Evolutionary conservation across 2,797 vertebrate genomes (phyloP).

Genomic region (Gephyroberyx darwinii): DNA sequence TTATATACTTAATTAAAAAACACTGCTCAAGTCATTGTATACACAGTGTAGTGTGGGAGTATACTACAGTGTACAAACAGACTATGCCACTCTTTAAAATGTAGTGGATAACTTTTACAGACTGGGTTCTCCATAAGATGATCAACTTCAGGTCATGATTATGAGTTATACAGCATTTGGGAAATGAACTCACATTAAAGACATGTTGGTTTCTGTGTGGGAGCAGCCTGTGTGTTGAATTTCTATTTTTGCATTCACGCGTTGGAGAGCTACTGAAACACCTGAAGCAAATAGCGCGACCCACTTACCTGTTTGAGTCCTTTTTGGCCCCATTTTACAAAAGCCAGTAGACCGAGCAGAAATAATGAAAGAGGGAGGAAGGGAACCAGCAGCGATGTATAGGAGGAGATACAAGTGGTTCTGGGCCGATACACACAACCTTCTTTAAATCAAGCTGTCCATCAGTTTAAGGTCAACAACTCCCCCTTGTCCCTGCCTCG

Average conservation of each 20-base stretch:
- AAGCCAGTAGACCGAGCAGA: constrained; percentile 25
- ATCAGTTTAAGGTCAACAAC: constrained; percentile 47
- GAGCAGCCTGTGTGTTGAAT: constrained; percentile 31
- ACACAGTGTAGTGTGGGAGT: too few species aligned
- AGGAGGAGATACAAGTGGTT: neutral
- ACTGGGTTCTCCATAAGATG: too few species aligned
- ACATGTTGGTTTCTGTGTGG: neutral
- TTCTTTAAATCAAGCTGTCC: constrained; percentile 56
- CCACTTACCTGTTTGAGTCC: constrained; percentile 72
- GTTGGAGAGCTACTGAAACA: constrained; percentile 46
- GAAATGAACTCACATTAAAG: neutral
- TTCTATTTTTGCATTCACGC: constrained; percentile 38
- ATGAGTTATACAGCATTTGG: neutral
- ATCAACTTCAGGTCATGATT: neutral
- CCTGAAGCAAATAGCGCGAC: constrained; percentile 59
- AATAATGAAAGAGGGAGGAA: constrained; percentile 20
- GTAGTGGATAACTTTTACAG: too few species aligned
- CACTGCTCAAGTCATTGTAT: too few species aligned
- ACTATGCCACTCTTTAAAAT: too few species aligned
- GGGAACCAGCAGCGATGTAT: neutral
- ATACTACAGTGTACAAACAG: too few species aligned
- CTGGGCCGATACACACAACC: constrained; percentile 40
- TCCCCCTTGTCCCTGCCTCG: constrained; percentile 26
- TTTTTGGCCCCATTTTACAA: constrained; percentile 59
- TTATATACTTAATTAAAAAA: too few species aligned